These are phyloP conservation scores for Dromaius novaehollandiae DNA, from an alignment of 2,113 vertebrate genomes.

Conservation along the genomic window DNA sequence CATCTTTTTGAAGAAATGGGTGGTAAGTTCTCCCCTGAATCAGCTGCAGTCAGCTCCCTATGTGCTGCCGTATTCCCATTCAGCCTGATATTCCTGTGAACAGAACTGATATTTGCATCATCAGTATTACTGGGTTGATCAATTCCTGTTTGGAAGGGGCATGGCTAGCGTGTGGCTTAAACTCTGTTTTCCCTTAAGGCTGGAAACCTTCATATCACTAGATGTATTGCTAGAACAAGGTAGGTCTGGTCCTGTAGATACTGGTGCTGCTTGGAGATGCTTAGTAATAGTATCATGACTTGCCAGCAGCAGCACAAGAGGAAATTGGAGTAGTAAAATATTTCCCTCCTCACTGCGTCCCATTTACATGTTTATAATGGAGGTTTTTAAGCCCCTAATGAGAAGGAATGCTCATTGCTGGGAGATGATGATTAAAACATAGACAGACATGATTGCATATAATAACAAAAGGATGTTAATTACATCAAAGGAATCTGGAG, in stretches of 20 bases:
- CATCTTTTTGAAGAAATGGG: not conserved
- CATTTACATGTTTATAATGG: conserved; percentile 81
- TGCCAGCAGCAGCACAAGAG: conserved; percentile 73
- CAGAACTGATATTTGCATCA: not conserved
- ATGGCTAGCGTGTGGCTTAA: not conserved
- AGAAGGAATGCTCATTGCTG: conserved; percentile 77
- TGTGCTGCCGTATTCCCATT: not conserved
- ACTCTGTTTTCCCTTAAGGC: not conserved
- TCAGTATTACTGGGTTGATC: not conserved
- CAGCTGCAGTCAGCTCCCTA: not conserved
- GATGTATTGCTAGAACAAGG: fast-evolving
- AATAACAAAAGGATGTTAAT: conserved; percentile 72
- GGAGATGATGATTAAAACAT: conserved; percentile 74
- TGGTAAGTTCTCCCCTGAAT: not conserved
- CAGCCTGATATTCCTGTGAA: not conserved
- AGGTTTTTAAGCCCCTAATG: conserved; percentile 78
- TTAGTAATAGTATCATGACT: conserved; percentile 44
- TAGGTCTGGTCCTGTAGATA: not conserved
- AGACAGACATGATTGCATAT: conserved; percentile 60
- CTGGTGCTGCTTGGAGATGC: conserved; percentile 35
- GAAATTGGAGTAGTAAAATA: conserved; percentile 79
- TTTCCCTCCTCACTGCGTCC: conserved; percentile 77
- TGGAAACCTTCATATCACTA: not conserved
- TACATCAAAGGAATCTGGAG: conserved; percentile 64
- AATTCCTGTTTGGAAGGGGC: not conserved